Conservation (phyloP, 2,888 invertebrate genomes). For the Meandrusa payeni region DNA sequence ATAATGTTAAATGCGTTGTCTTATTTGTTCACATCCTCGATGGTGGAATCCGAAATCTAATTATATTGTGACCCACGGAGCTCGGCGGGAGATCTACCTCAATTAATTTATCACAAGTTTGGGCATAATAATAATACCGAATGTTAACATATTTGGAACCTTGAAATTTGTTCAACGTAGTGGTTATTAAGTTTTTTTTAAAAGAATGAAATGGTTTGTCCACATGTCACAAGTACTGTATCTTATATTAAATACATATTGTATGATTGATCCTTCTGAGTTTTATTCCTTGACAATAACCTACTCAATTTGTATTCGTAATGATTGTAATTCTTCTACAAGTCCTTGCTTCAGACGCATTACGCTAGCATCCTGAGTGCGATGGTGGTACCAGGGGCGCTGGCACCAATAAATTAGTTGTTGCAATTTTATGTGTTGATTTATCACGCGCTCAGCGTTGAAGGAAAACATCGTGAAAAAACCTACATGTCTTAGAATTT, state of each 20-base stretch:
- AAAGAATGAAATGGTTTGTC: conserved; percentile 64
- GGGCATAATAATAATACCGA: conserved; percentile 72
- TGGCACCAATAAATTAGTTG: too few species aligned
- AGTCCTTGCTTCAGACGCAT: too few species aligned
- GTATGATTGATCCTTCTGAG: conserved; percentile 73
- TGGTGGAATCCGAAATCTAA: conserved; percentile 64
- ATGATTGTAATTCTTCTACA: too few species aligned
- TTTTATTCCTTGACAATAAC: conserved; percentile 52
- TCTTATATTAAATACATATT: conserved; percentile 80
- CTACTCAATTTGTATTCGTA: too few species aligned
- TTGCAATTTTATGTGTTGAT: too few species aligned
- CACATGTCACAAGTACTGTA: conserved; percentile 80
- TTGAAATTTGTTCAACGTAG: conserved; percentile 71
- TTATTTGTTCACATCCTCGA: conserved; percentile 69
- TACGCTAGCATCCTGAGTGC: too few species aligned
- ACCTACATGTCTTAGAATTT: too few species aligned
- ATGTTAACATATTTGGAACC: conserved; percentile 60
- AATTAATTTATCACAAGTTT: conserved; percentile 79
- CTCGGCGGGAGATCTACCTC: conserved; percentile 75
- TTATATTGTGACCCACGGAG: conserved; percentile 67
- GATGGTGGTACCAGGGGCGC: too few species aligned
- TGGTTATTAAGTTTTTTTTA: conserved; percentile 62
- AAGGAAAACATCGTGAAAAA: too few species aligned
- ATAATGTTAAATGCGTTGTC: conserved; percentile 77
- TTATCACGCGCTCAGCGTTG: too few species aligned